Base-by-base conservation (phyloP, 1,140 invertebrate species). In the Eciton burchellii region DNA sequence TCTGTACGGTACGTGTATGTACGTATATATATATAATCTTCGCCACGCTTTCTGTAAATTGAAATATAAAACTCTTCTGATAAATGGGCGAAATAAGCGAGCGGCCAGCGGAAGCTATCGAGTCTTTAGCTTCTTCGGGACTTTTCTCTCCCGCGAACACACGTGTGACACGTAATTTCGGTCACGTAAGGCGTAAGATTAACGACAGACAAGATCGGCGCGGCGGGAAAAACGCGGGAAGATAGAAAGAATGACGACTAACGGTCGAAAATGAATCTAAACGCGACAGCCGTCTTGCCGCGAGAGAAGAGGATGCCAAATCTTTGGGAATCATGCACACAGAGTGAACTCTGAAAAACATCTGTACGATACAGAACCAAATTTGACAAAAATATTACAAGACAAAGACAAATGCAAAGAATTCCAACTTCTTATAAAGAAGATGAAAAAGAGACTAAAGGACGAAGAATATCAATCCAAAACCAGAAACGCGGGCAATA, bases 1-100 rank as follows among this genome's bases (percentile, higher is more conserved):
- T 70, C 29, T 16, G 49, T 62, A 2, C 21, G 70, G 9, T 62
- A 12, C 24, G 14, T 12, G 35, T 35, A 41, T 24, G 0, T 72
- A 57, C 3, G 14, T 6, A 43, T 11, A 16, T 35, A 71, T 45
- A 19, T 47, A 14, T 66, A 68, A 26, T 77, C 29, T 45, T 66
- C n/a, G n/a, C n/a, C n/a, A 26, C 16, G 16, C 70, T 70, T 43
- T 59, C 4, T 16, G 21, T 70, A 68, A 70, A 56, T 79, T 45
- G 26, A 52, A 54, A 76, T 49, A 63, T 14, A n/a, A 63, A 16
- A 62, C 41, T 19, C 26, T 9, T 43, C 0, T 72, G 54, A 72
- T 59, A 24, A 72, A 59, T 26, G 35, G 59, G 21, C 14, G 24
- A n/a, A 21, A 41, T 26, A 43, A 35, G 35, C 6, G 6, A 6